Conservation (phyloP, 2,888 invertebrate genomes). For the Campaea margaritaria region DNA sequence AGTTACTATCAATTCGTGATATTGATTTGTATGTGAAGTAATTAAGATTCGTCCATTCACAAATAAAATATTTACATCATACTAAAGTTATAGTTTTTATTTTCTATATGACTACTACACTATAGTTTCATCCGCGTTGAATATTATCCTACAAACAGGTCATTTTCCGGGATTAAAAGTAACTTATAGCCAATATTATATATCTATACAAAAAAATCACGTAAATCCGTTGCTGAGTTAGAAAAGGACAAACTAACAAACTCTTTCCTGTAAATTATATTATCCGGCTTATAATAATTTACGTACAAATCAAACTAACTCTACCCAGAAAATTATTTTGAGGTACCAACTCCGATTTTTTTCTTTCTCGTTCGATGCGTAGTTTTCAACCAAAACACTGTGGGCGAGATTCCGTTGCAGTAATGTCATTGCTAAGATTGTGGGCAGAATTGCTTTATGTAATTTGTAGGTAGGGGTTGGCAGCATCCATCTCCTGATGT, state of each 20-base stretch:
- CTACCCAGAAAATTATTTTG: too few relatives aligned
- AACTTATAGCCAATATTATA: too few relatives aligned
- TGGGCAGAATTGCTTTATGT: conserved; percentile 78
- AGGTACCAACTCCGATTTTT: conserved; percentile 33
- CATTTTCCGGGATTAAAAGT: not conserved
- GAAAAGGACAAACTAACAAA: too few relatives aligned
- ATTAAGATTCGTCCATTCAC: conserved; percentile 37
- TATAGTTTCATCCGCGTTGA: too few relatives aligned
- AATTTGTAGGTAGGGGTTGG: conserved; percentile 70
- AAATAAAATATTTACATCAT: conserved; percentile 22
- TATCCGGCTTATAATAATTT: too few relatives aligned
- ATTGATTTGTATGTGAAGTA: conserved; percentile 35
- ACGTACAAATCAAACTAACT: too few relatives aligned
- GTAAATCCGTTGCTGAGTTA: too few relatives aligned
- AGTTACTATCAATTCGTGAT: conserved; percentile 33
- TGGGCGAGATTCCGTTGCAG: conserved; percentile 70
- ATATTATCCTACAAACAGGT: conserved; percentile 2
- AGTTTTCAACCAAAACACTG: conserved; percentile 62
- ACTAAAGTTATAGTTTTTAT: not conserved
- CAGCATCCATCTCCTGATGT: conserved; percentile 67
- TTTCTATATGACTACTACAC: too few relatives aligned
- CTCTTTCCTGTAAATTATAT: too few relatives aligned
- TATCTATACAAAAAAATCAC: too few relatives aligned
- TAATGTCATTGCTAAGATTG: conserved; percentile 78
- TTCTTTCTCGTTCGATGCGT: conserved; percentile 46